Evolutionary conservation across 2,797 vertebrate species (phyloP).

Genomic region (Cyprinodon diabolis): DNA sequence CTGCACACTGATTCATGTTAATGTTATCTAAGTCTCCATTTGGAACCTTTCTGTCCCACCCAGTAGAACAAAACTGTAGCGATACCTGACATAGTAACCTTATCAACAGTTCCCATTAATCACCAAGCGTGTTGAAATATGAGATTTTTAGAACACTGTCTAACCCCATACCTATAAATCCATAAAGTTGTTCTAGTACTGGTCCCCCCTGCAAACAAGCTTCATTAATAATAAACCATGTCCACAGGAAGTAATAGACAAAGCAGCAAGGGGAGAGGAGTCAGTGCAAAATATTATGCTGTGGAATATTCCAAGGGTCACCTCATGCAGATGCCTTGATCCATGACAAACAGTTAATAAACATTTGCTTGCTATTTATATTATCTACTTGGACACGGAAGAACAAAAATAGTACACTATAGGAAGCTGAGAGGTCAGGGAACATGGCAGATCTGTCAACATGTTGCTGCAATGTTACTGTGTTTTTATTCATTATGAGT

Average conservation of each 20-base stretch:
- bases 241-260: conserved; percentile 14
- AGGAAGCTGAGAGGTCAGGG: conserved; percentile 14
- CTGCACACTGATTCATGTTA: background rate
- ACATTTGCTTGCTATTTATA: conserved; percentile 41
- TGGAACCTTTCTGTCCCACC: conserved; percentile 1
- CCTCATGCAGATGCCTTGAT: conserved; percentile 34
- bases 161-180: conserved; percentile 25
- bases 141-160: conserved; percentile 2
- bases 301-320: conserved; percentile 23
- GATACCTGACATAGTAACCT: background rate
- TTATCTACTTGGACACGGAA: background rate
- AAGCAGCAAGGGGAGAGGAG: conserved; percentile 17
- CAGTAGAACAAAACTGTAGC: background rate
- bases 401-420: conserved; percentile 42
- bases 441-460: background rate
- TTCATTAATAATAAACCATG: conserved; percentile 63
- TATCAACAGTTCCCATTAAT: background rate
- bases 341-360: conserved; percentile 61
- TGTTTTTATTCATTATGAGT: background rate
- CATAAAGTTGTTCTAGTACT: conserved; percentile 24
- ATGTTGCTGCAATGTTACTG: background rate
- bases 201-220: conserved; percentile 2
- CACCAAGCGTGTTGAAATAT: conserved; percentile 8
- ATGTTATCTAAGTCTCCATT: background rate
- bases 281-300: conserved; percentile 25